Conservation (phyloP, 2,113 vertebrate species). For the Dolichallabes microphthalmus region DNA sequence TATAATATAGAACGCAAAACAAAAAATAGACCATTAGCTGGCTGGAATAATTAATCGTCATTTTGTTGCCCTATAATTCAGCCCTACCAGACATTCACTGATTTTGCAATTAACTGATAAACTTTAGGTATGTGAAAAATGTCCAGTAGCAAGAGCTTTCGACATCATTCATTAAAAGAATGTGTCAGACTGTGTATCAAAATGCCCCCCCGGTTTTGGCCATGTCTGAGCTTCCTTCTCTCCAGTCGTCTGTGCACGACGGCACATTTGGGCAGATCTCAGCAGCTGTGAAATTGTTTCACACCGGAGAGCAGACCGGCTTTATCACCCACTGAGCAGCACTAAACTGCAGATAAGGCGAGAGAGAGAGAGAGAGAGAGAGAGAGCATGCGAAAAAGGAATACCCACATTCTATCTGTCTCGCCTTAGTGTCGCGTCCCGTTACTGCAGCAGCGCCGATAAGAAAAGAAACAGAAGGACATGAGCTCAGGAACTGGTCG, state of each 20-base stretch:
- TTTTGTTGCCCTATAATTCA: not conserved
- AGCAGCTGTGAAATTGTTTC: slow-evolving; percentile 51
- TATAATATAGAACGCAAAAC: not conserved
- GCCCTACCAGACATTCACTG: not conserved
- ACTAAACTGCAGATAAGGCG: slow-evolving; percentile 53
- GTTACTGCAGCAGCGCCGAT: slow-evolving; percentile 45
- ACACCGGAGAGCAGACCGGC: slow-evolving; percentile 48
- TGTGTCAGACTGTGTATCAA: slow-evolving; percentile 44
- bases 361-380: slow-evolving; percentile 29
- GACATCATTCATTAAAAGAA: slow-evolving; percentile 46
- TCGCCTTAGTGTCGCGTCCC: slow-evolving; percentile 27
- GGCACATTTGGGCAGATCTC: slow-evolving; percentile 38
- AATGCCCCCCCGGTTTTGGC: slow-evolving; percentile 41
- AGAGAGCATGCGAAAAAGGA: slow-evolving; percentile 30
- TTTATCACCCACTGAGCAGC: slow-evolving; percentile 55
- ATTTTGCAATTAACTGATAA: slow-evolving; percentile 1
- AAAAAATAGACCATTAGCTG: not conserved
- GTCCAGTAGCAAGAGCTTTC: slow-evolving; percentile 4
- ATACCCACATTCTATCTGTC: slow-evolving; percentile 41
- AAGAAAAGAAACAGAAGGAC: slow-evolving; percentile 42
- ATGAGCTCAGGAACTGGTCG: slow-evolving; percentile 37
- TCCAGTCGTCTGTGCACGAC: slow-evolving; percentile 20
- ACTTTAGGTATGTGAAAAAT: slow-evolving; percentile 33
- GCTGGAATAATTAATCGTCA: not conserved
- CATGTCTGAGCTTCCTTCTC: slow-evolving; percentile 19